A percentile compares a stretch with the other conserved stretches of the same genome.
Conservation (phyloP, 2,888 invertebrate genomes). For the Molorchus minor region DNA sequence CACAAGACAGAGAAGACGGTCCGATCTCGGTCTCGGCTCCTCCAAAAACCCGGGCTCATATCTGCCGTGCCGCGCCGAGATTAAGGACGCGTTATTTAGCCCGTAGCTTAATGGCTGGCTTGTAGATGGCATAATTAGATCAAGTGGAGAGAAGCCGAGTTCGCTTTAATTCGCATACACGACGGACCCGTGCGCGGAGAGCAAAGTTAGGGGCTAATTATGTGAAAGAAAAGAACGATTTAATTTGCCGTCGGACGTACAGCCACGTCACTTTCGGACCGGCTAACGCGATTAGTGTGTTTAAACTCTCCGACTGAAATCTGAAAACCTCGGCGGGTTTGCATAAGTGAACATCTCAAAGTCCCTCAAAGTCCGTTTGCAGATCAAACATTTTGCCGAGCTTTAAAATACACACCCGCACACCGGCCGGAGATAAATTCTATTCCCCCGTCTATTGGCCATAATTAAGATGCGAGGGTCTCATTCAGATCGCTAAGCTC, state of each 20-base stretch:
- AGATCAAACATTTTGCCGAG: conserved; percentile 42
- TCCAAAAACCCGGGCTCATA: conserved; percentile 14
- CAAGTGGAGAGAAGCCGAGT: conserved; percentile 55
- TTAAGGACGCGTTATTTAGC: conserved; percentile 62
- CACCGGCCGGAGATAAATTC: background rate
- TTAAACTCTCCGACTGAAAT: conserved; percentile 50
- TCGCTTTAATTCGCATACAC: conserved; percentile 57
- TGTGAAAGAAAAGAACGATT: conserved; percentile 34
- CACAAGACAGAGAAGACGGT: conserved; percentile 10
- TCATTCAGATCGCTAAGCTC: too few species aligned
- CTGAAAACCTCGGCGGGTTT: conserved; percentile 53
- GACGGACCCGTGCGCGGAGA: conserved; percentile 47
- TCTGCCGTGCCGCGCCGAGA: conserved; percentile 40
- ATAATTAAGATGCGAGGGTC: too few species aligned
- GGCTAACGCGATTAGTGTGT: conserved; percentile 52
- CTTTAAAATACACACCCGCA: conserved; percentile 32
- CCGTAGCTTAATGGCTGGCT: conserved; percentile 58
- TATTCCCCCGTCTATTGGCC: conserved; percentile 14
- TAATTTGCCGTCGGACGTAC: conserved; percentile 35
- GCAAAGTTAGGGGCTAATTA: conserved; percentile 28
- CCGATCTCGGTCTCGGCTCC: background rate
- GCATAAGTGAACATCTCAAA: conserved; percentile 48
- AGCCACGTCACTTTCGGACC: conserved; percentile 48
- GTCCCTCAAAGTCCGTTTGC: conserved; percentile 37
- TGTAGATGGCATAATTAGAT: conserved; percentile 62